These are phyloP conservation scores for Argyrosomus regius DNA, from an alignment of 2,797 vertebrate genomes.

Conservation along the genomic window DNA sequence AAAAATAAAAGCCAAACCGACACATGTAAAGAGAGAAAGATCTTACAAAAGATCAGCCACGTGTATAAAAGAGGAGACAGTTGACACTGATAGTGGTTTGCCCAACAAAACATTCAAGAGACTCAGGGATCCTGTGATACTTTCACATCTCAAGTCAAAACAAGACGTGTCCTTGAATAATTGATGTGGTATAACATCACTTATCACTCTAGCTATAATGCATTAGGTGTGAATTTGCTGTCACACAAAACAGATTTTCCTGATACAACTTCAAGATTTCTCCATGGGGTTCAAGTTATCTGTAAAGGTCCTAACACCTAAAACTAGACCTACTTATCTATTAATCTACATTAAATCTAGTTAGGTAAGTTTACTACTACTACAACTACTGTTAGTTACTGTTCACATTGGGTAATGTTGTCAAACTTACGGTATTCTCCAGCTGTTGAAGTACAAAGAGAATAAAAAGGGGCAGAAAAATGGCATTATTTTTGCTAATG, in stretches of 20 bases:
- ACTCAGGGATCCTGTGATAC: constrained; percentile 53
- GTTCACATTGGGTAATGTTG: constrained; percentile 21
- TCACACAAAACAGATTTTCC: constrained; percentile 15
- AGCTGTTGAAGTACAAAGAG: constrained; percentile 57
- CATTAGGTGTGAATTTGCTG: constrained; percentile 13
- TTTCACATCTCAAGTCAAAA: constrained; percentile 63
- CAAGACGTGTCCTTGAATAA: constrained; percentile 55
- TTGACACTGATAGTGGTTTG: constrained; percentile 48
- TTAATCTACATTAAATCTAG: constrained; percentile 37
- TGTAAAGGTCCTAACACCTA: constrained; percentile 3
- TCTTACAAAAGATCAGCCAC: constrained; percentile 1
- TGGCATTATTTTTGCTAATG: constrained; percentile 12
- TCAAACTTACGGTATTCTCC: constrained; percentile 77
- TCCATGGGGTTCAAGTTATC: neutral
- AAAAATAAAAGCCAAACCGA: neutral
- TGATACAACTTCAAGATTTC: neutral
- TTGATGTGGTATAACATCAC: constrained; percentile 30
- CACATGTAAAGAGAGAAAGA: neutral
- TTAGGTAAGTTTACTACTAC: constrained; percentile 27
- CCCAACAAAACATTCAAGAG: constrained; percentile 41
- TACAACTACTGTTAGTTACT: constrained; percentile 10
- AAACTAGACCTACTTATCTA: constrained; percentile 21
- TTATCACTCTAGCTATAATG: constrained; percentile 19
- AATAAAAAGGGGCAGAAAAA: constrained; percentile 52
- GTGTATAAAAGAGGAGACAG: neutral